Evolutionary conservation across 2,888 invertebrate species (phyloP).

Genomic region (Mactromeris polynyma): DNA sequence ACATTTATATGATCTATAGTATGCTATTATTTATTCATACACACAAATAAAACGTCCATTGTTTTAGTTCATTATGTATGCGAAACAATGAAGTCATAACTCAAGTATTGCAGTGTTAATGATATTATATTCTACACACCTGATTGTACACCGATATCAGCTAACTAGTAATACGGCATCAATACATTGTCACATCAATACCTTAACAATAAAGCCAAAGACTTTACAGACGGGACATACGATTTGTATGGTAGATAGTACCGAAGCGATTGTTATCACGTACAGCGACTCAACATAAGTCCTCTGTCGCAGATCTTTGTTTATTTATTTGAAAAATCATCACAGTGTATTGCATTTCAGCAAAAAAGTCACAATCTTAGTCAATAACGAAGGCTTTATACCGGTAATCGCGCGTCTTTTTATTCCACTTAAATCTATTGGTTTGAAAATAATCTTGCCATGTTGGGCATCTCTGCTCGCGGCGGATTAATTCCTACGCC

Average conservation of each 20-base stretch:
- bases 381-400: neutral
- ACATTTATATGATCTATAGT: slow-evolving; percentile 19
- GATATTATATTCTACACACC: slow-evolving; percentile 31
- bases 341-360: neutral
- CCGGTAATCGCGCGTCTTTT: neutral
- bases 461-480: neutral
- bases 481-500: neutral
- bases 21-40: slow-evolving; percentile 58
- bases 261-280: neutral
- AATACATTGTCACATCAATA: slow-evolving; percentile 1
- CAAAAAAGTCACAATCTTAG: slow-evolving; percentile 1
- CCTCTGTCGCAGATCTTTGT: neutral
- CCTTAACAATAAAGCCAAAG: neutral
- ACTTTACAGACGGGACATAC: neutral
- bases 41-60: slow-evolving; percentile 37
- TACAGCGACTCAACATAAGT: neutral
- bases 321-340: slow-evolving; percentile 8
- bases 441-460: neutral
- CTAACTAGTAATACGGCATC: neutral
- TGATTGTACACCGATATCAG: slow-evolving; percentile 20
- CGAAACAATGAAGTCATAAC: slow-evolving; percentile 24
- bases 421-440: neutral
- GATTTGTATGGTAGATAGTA: neutral
- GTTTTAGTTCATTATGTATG: slow-evolving; percentile 40
- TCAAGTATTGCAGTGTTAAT: slow-evolving; percentile 32